Evolutionary conservation across 2,797 vertebrate genomes (phyloP).

Genomic region (Gymnodraco acuticeps): DNA sequence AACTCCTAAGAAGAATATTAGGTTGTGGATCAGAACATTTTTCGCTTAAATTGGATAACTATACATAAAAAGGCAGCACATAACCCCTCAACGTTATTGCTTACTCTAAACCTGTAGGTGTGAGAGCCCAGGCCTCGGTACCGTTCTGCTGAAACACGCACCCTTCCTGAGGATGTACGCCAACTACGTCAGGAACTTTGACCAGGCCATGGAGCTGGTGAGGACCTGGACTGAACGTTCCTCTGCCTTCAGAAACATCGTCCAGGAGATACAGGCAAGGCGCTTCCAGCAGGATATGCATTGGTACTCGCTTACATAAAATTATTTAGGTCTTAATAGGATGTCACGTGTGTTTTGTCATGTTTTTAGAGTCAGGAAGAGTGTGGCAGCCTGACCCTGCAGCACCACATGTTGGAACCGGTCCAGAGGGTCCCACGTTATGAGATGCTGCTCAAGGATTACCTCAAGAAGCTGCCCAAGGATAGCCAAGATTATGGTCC

Average conservation of each 20-base stretch:
- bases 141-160: constrained; percentile 89
- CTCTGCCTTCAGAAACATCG: constrained; percentile 84
- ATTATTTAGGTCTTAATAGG: fast-evolving
- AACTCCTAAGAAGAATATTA: no score
- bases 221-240: constrained; percentile 89
- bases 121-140: constrained; percentile 85
- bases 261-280: constrained; percentile 88
- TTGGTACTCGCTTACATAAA: fast-evolving
- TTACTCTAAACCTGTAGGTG: constrained; percentile 72
- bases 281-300: fast-evolving
- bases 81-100: background rate
- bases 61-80: background rate
- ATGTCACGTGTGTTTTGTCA: background rate
- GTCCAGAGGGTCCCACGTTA: constrained; percentile 93
- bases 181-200: constrained; percentile 90
- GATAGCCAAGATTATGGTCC: constrained; percentile 80
- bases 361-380: constrained; percentile 82
- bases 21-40: no score
- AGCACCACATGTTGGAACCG: constrained; percentile 97
- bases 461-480: constrained; percentile 86
- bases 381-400: constrained; percentile 90
- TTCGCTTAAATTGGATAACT: background rate
- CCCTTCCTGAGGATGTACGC: constrained; percentile 95
- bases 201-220: constrained; percentile 89
- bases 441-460: constrained; percentile 90